Evolutionary conservation across 2,113 vertebrate species (phyloP).

Genomic region (Zeus faber): DNA sequence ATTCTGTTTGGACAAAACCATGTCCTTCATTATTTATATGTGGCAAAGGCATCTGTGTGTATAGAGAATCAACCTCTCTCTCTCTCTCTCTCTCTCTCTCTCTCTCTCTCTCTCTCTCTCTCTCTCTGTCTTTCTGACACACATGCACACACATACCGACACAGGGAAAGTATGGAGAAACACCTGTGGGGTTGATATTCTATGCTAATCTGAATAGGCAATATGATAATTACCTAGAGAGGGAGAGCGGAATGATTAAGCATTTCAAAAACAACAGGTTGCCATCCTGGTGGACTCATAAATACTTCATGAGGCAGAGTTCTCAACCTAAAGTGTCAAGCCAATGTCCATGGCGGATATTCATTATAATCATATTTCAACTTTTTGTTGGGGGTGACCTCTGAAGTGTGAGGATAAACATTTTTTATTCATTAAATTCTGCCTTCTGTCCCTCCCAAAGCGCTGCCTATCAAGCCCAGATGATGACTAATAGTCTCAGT

Average conservation of each 20-base stretch:
- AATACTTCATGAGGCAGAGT: constrained; percentile 35
- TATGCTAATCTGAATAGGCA: constrained; percentile 53
- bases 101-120: too few species aligned
- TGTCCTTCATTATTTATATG: background rate
- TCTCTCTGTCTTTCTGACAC: too few species aligned
- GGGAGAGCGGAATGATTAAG: constrained; percentile 31
- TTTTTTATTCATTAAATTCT: constrained; percentile 12
- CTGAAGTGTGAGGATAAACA: constrained; percentile 14
- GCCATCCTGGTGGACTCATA: constrained; percentile 33
- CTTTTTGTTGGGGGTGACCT: constrained; percentile 21
- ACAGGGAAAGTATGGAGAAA: constrained; percentile 38
- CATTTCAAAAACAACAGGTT: constrained; percentile 24
- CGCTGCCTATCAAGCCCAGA: background rate
- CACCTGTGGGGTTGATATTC: constrained; percentile 63
- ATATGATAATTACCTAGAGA: constrained; percentile 35
- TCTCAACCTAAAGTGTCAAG: too few species aligned
- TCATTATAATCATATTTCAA: constrained; percentile 20
- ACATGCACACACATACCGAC: constrained; percentile 12
- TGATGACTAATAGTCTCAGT: constrained; percentile 28
- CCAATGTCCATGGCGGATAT: constrained; percentile 24
- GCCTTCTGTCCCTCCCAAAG: background rate
- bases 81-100: too few species aligned
- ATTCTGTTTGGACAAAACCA: constrained; percentile 25
- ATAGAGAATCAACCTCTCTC: too few species aligned
- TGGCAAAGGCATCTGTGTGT: background rate